A percentile compares a stretch with the other conserved stretches of the same genome.
Conservation (phyloP, 2,888 invertebrate species). For the Platerodrilus igneus region DNA sequence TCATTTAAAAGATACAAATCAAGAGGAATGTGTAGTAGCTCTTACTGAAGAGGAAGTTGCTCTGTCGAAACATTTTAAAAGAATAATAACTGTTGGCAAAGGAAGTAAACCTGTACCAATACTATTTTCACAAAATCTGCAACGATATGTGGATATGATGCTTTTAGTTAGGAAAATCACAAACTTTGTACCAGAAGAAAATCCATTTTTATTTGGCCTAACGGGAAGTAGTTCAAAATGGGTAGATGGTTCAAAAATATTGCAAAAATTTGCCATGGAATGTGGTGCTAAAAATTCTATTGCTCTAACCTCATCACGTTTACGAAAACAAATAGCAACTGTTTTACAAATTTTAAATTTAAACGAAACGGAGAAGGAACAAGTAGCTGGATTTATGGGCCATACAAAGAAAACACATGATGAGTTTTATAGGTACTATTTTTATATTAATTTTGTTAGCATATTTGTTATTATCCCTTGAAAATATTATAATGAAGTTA, state of each 20-base stretch:
- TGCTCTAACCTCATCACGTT: constrained; percentile 25
- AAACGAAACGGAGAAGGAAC: constrained; percentile 20
- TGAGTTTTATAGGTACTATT: constrained; percentile 23
- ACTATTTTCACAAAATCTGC: constrained; percentile 9
- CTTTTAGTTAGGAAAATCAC: no score
- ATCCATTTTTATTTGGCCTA: constrained; percentile 29
- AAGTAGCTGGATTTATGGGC: constrained; percentile 25
- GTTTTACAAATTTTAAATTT: constrained; percentile 27
- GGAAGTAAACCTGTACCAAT: constrained; percentile 13
- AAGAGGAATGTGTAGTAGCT: constrained; percentile 25
- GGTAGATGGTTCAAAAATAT: constrained; percentile 26
- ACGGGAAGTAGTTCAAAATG: constrained; percentile 25
- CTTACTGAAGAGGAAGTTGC: constrained; percentile 26
- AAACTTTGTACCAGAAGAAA: constrained; percentile 24
- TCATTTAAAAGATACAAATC: constrained; percentile 9
- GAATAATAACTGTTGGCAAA: constrained; percentile 14
- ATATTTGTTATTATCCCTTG: no score
- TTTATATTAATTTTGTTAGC: no score
- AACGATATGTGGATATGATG: constrained; percentile 6
- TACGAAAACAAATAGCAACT: constrained; percentile 32
- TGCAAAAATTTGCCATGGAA: constrained; percentile 25
- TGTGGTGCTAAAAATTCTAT: constrained; percentile 26
- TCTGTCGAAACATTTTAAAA: constrained; percentile 22
- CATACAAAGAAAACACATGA: constrained; percentile 26
- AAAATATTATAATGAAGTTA: no score